Evolutionary conservation across 2,888 invertebrate species (phyloP), one percentile per base, ranked within the genome.

Genomic region (Suillia variegata): DNA sequence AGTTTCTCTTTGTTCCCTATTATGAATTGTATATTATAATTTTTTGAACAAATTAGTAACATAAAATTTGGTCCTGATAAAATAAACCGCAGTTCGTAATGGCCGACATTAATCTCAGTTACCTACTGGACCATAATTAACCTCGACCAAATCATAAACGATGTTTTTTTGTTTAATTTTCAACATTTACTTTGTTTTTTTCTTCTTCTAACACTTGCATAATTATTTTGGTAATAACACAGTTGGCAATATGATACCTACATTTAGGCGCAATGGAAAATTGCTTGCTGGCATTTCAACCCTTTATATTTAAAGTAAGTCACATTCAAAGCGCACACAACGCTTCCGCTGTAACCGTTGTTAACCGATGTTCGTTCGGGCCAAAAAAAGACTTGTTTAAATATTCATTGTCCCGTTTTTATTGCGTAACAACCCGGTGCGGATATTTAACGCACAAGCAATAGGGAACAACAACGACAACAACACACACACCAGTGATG

Each of bases 361-460:
- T 33, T 24, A 33, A 47, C 22, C 38, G 12, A 45, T 33, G 52
- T 38, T 15, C 33, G 31, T 31, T 33, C 26, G 6, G 26, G n/a
- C n/a, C n/a, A n/a, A n/a, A n/a, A n/a, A 33, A 24, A 20, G 26
- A 57, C 38, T 57, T 53, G 48, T 26, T 56, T 56, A 56, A 56
- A 56, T 56, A 56, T 58, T 58, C 52, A 58, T 58, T 58, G 52
- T 58, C 53, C 52, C 18, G 26, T 13, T 48, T n/a, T 24, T 31
- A 24, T 55, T 55, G 31, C 26, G 48, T 55, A 47, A 48, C 34
- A 48, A n/a, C 38, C 4, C 31, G n/a, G n/a, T 12, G 38, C n/a
- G 6, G 38, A n/a, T n/a, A 38, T 38, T n/a, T 38, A 45, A 45
- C 20, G 45, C 45, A 12, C 3, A 4, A 17, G 38, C 15, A n/a